These are phyloP conservation scores for Tribolium madens DNA, from an alignment of 1,140 invertebrate genomes.

Conservation along the genomic window DNA sequence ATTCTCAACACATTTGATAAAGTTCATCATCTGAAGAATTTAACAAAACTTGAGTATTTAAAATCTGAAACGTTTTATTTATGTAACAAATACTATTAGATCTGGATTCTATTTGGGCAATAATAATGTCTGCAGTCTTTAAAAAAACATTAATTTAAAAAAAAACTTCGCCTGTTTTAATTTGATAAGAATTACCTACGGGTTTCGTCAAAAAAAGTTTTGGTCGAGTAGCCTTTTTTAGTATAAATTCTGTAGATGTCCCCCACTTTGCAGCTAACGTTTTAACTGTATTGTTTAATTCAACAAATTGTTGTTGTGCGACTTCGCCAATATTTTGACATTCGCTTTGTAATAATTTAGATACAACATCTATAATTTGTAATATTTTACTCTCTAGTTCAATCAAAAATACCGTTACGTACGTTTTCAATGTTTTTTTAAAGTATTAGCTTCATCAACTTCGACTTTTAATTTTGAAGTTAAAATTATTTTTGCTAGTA, in stretches of 20 bases:
- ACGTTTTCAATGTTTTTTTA: neutral
- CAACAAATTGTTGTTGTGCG: neutral
- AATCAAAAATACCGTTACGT: neutral
- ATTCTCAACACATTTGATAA: neutral
- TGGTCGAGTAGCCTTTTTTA: neutral
- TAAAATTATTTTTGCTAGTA: constrained; percentile 13
- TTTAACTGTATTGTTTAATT: neutral
- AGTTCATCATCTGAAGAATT: neutral
- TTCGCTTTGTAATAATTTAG: neutral
- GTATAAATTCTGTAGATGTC: neutral
- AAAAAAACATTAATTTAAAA: neutral
- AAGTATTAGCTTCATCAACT: constrained; percentile 12
- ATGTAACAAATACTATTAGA: neutral
- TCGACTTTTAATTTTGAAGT: neutral
- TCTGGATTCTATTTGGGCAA: neutral
- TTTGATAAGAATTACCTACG: neutral
- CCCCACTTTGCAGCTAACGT: neutral
- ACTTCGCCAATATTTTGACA: neutral
- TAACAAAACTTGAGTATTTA: neutral
- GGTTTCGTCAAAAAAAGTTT: neutral
- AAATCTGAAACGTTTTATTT: neutral
- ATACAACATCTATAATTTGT: neutral
- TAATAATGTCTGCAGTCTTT: neutral
- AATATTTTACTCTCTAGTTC: neutral
- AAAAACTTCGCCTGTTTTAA: neutral